A percentile compares a stretch with the other conserved stretches of the same genome.
Evolutionary conservation across 2,797 vertebrate species (phyloP).

Genomic region (Clarias platycephalus): DNA sequence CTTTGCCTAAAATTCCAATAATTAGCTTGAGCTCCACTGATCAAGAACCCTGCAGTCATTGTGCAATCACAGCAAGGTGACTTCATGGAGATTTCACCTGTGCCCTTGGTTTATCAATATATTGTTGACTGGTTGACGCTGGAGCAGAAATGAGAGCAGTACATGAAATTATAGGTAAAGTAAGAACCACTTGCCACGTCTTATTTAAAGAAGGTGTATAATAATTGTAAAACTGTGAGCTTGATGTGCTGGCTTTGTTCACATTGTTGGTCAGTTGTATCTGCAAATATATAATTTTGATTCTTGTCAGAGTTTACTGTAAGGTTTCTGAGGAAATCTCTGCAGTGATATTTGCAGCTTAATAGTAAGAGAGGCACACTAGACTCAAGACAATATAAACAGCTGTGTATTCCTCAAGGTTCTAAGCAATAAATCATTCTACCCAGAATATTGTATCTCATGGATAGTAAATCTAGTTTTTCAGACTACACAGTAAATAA

Average conservation of each 20-base stretch:
- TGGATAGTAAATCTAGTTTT: not conserved
- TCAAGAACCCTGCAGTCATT: slow-evolving; percentile 51
- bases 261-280: not conserved
- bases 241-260: not conserved
- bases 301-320: not conserved
- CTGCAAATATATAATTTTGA: not conserved
- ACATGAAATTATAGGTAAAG: not conserved
- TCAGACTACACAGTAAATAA: slow-evolving; percentile 1
- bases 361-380: not conserved
- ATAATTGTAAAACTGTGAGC: not conserved
- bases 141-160: not conserved
- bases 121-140: not conserved
- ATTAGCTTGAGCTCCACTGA: slow-evolving; percentile 55
- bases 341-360: slow-evolving; percentile 1
- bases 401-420: not conserved
- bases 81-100: slow-evolving; percentile 48
- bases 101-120: slow-evolving; percentile 35
- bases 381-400: not conserved
- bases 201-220: not conserved
- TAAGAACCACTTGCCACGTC: slow-evolving; percentile 17
- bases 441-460: not conserved
- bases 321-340: not conserved
- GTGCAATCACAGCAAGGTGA: slow-evolving; percentile 58
- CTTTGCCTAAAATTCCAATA: slow-evolving; percentile 61
- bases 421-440: slow-evolving; percentile 9